Base-by-base conservation (phyloP, 2,113 vertebrate genomes). In the Sceloporus tristichus region DNA sequence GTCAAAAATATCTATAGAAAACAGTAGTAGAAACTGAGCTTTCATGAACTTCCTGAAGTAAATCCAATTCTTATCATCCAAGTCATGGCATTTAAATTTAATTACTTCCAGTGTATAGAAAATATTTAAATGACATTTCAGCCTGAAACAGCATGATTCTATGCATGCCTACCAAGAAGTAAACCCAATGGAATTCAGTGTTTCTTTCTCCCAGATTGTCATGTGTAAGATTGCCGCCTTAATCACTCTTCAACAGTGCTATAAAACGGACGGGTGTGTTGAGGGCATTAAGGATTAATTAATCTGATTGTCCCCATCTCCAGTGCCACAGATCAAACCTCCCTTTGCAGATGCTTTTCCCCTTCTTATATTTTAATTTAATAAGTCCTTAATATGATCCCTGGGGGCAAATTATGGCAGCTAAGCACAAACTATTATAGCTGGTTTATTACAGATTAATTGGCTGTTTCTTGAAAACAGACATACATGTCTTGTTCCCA, bases 351-450 rank as follows among this genome's bases (percentile, higher is more conserved):
- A 82, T 59, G 40, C 71, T n/a, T 18, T 56, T 27, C 29, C 59
- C 11, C 59, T 62, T 5, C 56, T 76, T 71, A 53, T 82, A 66
- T 76, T 87, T 87, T 59, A 82, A 82, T 87, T 6, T 34, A 71
- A 77, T 77, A 76, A 82, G 73, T 66, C n/a, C 87, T 76, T 83
- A 83, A 83, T 68, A 83, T 38, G 42, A 77, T 83, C 87, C 59
- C 48, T 83, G 38, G 87, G 42, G 80, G 73, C 62, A 73, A 88
- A 83, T 88, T 88, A 77, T 78, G 80, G 54, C n/a, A 56, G 74
- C 73, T 88, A 76, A 88, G 77, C 74, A 68, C 42, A 54, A 77
- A 83, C 80, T 83, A 83, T 83, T 88, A 88, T 27, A 73, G 73
- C 21, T n/a, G 56, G 76, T 76, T 88, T 77, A 77, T 88, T 76